These are phyloP conservation scores for Eristalis intricaria DNA, from an alignment of 2,888 invertebrate species.

Conservation along the genomic window DNA sequence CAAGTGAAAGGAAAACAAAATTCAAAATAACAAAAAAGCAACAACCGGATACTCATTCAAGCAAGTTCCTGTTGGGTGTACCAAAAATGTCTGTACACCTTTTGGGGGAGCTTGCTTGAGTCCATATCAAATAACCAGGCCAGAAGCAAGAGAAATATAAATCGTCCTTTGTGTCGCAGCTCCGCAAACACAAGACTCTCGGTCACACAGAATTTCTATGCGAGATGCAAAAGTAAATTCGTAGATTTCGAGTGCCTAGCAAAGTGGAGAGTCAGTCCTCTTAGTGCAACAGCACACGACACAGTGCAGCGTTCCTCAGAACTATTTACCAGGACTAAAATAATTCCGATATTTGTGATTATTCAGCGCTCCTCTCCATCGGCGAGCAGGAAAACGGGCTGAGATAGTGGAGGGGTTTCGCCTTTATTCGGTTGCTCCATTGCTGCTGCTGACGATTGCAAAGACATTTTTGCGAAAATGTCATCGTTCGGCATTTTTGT, in stretches of 20 bases:
- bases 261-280: slow-evolving; percentile 11
- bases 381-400: neutral
- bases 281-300: neutral
- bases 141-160: slow-evolving; percentile 30
- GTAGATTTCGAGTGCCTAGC: slow-evolving; percentile 53
- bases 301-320: slow-evolving; percentile 41
- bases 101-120: slow-evolving; percentile 13
- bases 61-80: neutral
- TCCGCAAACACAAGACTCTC: slow-evolving; percentile 42
- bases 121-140: slow-evolving; percentile 55
- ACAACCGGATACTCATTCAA: neutral
- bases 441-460: neutral
- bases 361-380: slow-evolving; percentile 21
- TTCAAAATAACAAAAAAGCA: neutral
- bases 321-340: slow-evolving; percentile 41
- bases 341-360: slow-evolving; percentile 52
- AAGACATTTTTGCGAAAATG: slow-evolving; percentile 15
- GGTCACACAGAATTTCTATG: slow-evolving; percentile 43
- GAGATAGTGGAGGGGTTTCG: neutral
- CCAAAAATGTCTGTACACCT: neutral
- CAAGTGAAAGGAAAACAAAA: neutral
- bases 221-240: slow-evolving; percentile 61
- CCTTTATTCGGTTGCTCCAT: neutral
- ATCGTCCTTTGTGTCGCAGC: slow-evolving; percentile 49
- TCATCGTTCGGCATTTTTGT: slow-evolving; percentile 23